Base-by-base conservation (phyloP, 1,140 invertebrate genomes). In the Magallana ariakensis region DNA sequence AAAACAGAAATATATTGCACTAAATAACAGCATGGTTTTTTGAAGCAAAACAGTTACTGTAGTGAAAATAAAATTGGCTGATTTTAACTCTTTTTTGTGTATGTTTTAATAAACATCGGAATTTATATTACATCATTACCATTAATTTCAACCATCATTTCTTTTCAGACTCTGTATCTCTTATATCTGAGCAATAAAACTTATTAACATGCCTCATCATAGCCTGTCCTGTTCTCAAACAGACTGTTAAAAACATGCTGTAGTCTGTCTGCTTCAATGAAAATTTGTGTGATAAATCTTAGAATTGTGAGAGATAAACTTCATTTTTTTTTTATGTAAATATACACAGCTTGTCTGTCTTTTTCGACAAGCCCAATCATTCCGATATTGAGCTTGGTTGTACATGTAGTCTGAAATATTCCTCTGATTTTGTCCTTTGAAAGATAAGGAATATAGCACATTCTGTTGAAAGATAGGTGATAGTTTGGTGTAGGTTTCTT, bases 391-490 rank as follows among this genome's bases (percentile, higher is more conserved):
- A 26, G 66, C 33, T 75, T 26, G 66, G 22, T 19, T 19, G 22
- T n/a, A n/a, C n/a, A n/a, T n/a, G n/a, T 75, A 75, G 66, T 26
- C 33, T 75, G 66, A 75, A 75, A 75, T 75, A 75, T 75, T 46
- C 22, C 66, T 33, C 33, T 22, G 66, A 75, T 75, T 60, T 75
- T 75, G 33, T 11, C 66, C 8, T 75, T 22, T 75, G 22, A 26
- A 75, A 75, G 66, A 75, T 75, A 75, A 75, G 19, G 15, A 75
- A 75, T 75, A 13, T 11, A 75, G 33, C 33, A 75, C 22, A 26
- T 19, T 33, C 22, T 75, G 66, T 26, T 75, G 66, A 75, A 75
- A 75, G 66, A 75, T 26, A 33, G 22, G 22, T 75, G 16, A 62
- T 16, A 62, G 58, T 62, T 62, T 62, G 58, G 16, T 19, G 58